Evolutionary conservation across 2,888 invertebrate genomes (phyloP).

Genomic region (Punctoribates punctum): DNA sequence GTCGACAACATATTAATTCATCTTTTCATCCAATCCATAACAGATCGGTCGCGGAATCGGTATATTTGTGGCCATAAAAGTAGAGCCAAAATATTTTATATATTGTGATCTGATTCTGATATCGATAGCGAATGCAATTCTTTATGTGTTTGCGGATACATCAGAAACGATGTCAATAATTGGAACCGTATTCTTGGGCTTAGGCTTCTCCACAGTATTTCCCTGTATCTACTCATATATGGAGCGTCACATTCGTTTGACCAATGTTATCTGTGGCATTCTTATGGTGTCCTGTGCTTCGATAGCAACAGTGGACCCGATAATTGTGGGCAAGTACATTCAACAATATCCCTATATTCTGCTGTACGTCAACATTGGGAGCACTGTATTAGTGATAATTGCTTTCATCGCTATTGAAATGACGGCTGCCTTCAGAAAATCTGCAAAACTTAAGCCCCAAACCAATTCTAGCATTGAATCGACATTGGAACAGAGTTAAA

Average conservation of each 20-base stretch:
- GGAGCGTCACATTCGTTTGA: constrained; percentile 54
- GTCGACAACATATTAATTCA: background rate
- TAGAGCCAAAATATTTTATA: constrained; percentile 54
- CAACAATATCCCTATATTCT: constrained; percentile 52
- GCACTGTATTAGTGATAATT: constrained; percentile 48
- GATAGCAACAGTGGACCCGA: constrained; percentile 55
- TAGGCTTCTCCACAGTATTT: constrained; percentile 56
- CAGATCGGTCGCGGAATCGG: constrained; percentile 50
- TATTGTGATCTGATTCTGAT: constrained; percentile 52
- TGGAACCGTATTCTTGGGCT: constrained; percentile 54
- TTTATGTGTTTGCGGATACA: constrained; percentile 51
- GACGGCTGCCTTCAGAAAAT: background rate
- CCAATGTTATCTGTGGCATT: constrained; percentile 56
- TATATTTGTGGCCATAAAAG: constrained; percentile 54
- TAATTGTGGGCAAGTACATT: constrained; percentile 53
- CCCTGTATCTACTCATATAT: constrained; percentile 56
- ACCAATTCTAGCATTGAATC: background rate
- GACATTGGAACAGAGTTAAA: no score
- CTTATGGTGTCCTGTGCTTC: constrained; percentile 55
- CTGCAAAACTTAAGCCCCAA: no score
- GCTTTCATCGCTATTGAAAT: constrained; percentile 28
- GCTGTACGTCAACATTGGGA: constrained; percentile 52
- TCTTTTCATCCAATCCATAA: background rate
- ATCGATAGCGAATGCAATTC: constrained; percentile 52
- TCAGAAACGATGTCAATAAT: constrained; percentile 53